phyloP scores from a whole-genome alignment of 2,113 vertebrate species.

The Hucho hucho region DNA sequence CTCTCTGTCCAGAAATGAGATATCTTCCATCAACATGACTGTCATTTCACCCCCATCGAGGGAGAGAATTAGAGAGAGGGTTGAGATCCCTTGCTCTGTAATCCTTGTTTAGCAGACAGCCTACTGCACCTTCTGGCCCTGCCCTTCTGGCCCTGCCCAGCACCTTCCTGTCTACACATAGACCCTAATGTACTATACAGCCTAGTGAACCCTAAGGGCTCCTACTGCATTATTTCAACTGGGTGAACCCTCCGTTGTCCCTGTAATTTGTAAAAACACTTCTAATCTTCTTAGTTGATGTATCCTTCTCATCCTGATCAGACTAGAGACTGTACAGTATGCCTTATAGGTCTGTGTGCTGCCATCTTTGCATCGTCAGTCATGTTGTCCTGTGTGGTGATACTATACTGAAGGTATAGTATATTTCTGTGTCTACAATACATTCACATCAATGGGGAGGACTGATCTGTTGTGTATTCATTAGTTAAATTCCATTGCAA shows the following conservation, averaged over 20 bases:
- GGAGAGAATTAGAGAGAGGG: not conserved
- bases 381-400: not conserved
- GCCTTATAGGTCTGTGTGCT: not conserved
- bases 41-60: not conserved
- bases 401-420: not conserved
- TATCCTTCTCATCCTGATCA: not conserved
- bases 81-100: constrained; percentile 31
- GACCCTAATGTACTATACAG: constrained; percentile 5
- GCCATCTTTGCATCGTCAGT: not conserved
- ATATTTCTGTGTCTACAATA: not conserved
- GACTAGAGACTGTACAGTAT: not conserved
- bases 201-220: not conserved
- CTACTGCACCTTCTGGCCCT: constrained; percentile 58
- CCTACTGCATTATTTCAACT: not conserved
- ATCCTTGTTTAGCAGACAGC: constrained; percentile 58
- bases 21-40: no score
- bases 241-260: not conserved
- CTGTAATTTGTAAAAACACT: no score
- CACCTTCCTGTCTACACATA: constrained; percentile 34
- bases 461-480: not conserved
- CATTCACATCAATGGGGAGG: not conserved
- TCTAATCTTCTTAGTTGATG: not conserved
- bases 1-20: not conserved
- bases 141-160: constrained; percentile 57
- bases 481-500: no score